Evolutionary conservation across 1,140 invertebrate species (phyloP).

Genomic region (Phortica variegata): DNA sequence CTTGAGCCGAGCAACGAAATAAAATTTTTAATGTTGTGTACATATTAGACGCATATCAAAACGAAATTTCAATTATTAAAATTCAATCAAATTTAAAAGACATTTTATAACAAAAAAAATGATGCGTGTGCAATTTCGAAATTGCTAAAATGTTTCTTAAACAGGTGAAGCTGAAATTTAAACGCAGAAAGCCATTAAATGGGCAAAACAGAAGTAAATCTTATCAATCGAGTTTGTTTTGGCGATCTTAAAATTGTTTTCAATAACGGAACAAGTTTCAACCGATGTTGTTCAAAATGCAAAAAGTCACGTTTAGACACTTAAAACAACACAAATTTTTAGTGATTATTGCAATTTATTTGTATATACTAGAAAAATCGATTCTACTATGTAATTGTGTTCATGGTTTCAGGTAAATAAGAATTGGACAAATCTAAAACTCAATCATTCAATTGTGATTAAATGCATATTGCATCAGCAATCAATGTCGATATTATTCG

Average conservation of each 20-base stretch:
- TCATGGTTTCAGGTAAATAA: constrained; percentile 49
- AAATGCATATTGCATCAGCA: constrained; percentile 37
- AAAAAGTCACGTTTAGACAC: constrained; percentile 29
- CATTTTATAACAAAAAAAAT: too few relatives aligned
- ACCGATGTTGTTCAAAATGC: constrained; percentile 40
- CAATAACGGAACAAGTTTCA: constrained; percentile 1
- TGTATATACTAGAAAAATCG: constrained; percentile 50
- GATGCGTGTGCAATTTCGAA: too few relatives aligned
- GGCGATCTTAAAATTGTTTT: neutral
- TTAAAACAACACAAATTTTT: constrained; percentile 35
- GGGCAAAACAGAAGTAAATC: constrained; percentile 22
- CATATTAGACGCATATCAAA: constrained; percentile 13
- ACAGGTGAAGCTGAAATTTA: constrained; percentile 27
- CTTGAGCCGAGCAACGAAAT: constrained; percentile 38
- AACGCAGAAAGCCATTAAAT: constrained; percentile 29
- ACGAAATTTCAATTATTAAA: constrained; percentile 24
- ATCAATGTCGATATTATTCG: too few relatives aligned
- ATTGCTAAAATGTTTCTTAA: constrained; percentile 39
- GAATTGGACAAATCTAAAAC: neutral
- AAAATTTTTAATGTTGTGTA: constrained; percentile 22
- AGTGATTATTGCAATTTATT: constrained; percentile 35
- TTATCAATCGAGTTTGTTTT: constrained; percentile 7
- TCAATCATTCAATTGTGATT: neutral
- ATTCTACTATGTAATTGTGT: constrained; percentile 53
- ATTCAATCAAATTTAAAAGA: constrained; percentile 22